phyloP scores from a whole-genome alignment of 2,888 invertebrate species.

The Leptogaster cylindrica region DNA sequence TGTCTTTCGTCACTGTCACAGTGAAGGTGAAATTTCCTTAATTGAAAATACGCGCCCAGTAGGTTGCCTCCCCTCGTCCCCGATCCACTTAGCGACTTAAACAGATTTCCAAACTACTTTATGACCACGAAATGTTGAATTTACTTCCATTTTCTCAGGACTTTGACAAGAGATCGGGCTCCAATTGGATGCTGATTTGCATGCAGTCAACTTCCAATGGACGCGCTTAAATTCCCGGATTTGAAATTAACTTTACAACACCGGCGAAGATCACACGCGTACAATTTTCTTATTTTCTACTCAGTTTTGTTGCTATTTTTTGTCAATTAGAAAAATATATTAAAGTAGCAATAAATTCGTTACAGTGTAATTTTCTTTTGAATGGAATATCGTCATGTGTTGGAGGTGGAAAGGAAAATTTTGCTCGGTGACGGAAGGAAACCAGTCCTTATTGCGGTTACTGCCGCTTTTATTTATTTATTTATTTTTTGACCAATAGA shows the following conservation, averaged over 20 bases:
- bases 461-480: no score
- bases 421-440: no score
- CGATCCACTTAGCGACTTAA: not conserved
- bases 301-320: no score
- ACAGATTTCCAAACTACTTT: not conserved
- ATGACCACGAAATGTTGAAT: not conserved
- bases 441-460: no score
- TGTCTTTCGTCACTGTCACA: no score
- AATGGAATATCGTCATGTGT: no score
- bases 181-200: not conserved
- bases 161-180: not conserved
- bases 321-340: no score
- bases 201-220: not conserved
- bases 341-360: no score
- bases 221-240: not conserved
- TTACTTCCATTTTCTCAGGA: not conserved
- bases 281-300: not conserved
- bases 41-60: not conserved
- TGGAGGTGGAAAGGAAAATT: no score
- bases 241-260: not conserved
- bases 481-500: no score
- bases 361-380: no score
- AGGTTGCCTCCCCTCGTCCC: no score
- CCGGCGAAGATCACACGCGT: constrained; percentile 1
- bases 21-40: not conserved